Percentiles rank a stretch among this genome's conserved stretches.
Evolutionary conservation across 2,888 invertebrate species (phyloP).

Genomic region (Neoaliturus tenellus): DNA sequence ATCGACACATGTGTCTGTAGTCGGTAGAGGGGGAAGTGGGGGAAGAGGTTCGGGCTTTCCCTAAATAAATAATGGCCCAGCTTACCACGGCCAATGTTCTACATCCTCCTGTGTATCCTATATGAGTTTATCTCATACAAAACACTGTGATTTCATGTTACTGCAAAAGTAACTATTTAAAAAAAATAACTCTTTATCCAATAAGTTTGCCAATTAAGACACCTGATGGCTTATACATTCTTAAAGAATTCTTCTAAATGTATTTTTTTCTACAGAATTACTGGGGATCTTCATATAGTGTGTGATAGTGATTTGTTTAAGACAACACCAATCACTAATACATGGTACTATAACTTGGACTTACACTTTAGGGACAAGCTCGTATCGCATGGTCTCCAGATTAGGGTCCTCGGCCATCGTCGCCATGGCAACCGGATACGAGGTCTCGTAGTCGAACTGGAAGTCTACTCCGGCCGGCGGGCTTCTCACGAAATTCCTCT

Average conservation of each 20-base stretch:
- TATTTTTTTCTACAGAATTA: no score
- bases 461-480: conserved; percentile 98
- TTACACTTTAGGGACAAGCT: conserved; percentile 99
- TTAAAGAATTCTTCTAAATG: no score
- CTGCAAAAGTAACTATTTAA: no score
- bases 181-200: no score
- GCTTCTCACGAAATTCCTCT: conserved; percentile 97
- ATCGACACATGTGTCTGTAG: not conserved
- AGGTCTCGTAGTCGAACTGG: conserved; percentile 94
- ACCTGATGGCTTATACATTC: no score
- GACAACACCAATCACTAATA: no score
- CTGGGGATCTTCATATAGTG: no score
- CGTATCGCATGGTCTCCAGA: conserved; percentile 98
- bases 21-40: not conserved
- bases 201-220: no score
- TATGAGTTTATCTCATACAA: not conserved
- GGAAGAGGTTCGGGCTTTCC: not conserved
- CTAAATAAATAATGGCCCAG: conserved; percentile 8
- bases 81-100: conserved; percentile 8
- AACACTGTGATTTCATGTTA: not conserved
- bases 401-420: conserved; percentile 97
- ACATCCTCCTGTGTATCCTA: not conserved
- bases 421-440: conserved; percentile 95
- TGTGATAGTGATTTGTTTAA: no score
- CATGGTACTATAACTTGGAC: no score